These are phyloP conservation scores for Procambarus clarkii DNA, from an alignment of 1,140 invertebrate genomes.

Conservation along the genomic window DNA sequence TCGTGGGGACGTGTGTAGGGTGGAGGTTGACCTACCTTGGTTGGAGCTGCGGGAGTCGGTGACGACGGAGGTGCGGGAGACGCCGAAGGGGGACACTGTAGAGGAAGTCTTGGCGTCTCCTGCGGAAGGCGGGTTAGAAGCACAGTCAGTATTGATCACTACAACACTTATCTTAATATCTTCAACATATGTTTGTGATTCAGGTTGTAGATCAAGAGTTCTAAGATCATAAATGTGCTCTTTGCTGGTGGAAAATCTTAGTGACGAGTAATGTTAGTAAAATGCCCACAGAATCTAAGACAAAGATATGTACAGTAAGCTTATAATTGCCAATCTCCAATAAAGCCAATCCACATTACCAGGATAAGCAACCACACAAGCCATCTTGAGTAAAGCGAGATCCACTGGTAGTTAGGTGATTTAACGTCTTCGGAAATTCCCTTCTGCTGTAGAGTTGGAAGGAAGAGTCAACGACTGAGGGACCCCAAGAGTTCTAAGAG, in stretches of 20 bases:
- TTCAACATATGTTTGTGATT: background rate
- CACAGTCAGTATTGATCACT: background rate
- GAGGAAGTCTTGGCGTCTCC: conserved; percentile 36
- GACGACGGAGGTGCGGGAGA: conserved; percentile 38
- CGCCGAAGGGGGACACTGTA: conserved; percentile 46
- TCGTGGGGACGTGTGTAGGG: too few species aligned
- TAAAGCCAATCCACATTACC: conserved; percentile 15
- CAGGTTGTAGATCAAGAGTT: background rate
- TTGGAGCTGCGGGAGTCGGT: conserved; percentile 23
- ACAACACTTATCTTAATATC: background rate
- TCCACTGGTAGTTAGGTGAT: background rate
- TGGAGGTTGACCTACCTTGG: conserved; percentile 9
- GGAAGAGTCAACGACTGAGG: background rate
- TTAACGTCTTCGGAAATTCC: background rate
- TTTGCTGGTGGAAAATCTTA: background rate
- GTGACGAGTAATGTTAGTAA: background rate
- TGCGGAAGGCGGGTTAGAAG: background rate
- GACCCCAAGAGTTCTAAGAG: background rate
- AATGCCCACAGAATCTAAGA: background rate
- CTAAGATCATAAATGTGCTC: background rate
- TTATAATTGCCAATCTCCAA: background rate
- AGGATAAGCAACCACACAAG: conserved; percentile 39
- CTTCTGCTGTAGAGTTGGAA: background rate
- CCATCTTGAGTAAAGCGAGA: conserved; percentile 17
- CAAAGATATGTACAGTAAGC: background rate